phyloP scores from a whole-genome alignment of 2,888 invertebrate species.

The Miltochrista miniata region DNA sequence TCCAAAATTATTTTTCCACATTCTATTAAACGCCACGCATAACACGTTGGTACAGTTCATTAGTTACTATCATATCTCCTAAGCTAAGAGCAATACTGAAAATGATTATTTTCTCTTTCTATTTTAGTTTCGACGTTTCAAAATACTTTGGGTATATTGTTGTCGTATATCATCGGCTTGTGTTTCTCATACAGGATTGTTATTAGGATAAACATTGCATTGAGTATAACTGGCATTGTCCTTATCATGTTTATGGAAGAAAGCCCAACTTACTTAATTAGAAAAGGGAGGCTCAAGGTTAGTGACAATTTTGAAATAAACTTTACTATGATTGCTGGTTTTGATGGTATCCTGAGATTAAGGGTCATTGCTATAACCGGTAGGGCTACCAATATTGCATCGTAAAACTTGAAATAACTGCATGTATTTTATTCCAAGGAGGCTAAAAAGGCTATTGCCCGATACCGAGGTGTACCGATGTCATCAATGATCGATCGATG shows the following conservation, averaged over 20 bases:
- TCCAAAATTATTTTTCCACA: too few species aligned
- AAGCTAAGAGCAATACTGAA: too few species aligned
- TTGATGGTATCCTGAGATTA: too few species aligned
- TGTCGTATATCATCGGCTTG: constrained; percentile 69
- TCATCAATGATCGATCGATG: too few species aligned
- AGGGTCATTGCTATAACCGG: too few species aligned
- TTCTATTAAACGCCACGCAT: too few species aligned
- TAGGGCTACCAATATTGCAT: too few species aligned
- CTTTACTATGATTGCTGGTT: neutral
- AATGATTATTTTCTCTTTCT: neutral
- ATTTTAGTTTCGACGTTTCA: constrained; percentile 37
- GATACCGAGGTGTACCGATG: constrained; percentile 57
- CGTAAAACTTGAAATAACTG: too few species aligned
- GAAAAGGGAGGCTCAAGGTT: constrained; percentile 67
- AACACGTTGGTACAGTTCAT: too few species aligned
- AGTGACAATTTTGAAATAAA: neutral
- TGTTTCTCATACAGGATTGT: constrained; percentile 52
- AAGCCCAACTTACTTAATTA: constrained; percentile 64
- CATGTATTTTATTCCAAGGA: constrained; percentile 47
- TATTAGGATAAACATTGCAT: constrained; percentile 58
- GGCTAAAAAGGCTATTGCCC: constrained; percentile 57
- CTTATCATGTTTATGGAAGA: constrained; percentile 57
- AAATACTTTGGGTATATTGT: constrained; percentile 53
- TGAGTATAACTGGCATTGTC: constrained; percentile 45
- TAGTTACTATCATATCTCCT: too few species aligned